Base-by-base conservation (phyloP, 37 sponge, comb jelly and placozoan genomes). In the Axinella damicornis region DNA sequence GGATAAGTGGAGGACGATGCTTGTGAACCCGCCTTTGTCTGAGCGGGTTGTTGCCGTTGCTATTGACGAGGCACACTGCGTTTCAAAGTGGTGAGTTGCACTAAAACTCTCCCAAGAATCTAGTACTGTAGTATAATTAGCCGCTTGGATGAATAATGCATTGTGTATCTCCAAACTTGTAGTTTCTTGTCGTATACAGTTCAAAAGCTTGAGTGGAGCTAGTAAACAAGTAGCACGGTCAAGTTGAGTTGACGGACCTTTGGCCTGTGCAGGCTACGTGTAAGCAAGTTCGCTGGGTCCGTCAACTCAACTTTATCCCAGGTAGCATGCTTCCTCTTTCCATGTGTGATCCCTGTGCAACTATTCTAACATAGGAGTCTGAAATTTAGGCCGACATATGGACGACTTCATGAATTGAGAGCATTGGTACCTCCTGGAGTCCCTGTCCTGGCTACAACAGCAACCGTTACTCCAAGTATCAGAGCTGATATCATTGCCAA, bases 41-140 rank as follows among this genome's bases (percentile, higher is more conserved):
- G 55, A 57, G 4, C 30, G 28, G 12, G 83, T 82, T 59, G 83
- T 53, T 5, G 83, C 83, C 20, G 60, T 82, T 31, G 83, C 61
- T n/a, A 34, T 82, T 56, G 74, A 82, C 76, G 83, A 82, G 57
- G 83, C 83, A 1, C 83, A 82, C 61, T 82, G 83, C 54, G 83
- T 72, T 0, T 82, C 56, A 27, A 82, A 82, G 69, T 82, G 83
- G 83, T 82, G 57, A 82, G 83, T 62, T 16, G 2, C 37, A 46
- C 46, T 46, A 9, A 4, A 46, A 9, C 9, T 46, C n/a, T n/a
- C n/a, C n/a, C n/a, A n/a, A n/a, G 15, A 66, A 17, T 31, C 22
- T 22, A n/a, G 21, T 21, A n/a, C 11, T 18, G 14, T 25, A 54
- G 30, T 63, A 20, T 18, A 77, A 62, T 20, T 35, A 5, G 30